A percentile compares a stretch with the other conserved stretches of the same genome.
Evolutionary conservation across 2,113 vertebrate species (phyloP).

Genomic region (Neoarius graeffei): DNA sequence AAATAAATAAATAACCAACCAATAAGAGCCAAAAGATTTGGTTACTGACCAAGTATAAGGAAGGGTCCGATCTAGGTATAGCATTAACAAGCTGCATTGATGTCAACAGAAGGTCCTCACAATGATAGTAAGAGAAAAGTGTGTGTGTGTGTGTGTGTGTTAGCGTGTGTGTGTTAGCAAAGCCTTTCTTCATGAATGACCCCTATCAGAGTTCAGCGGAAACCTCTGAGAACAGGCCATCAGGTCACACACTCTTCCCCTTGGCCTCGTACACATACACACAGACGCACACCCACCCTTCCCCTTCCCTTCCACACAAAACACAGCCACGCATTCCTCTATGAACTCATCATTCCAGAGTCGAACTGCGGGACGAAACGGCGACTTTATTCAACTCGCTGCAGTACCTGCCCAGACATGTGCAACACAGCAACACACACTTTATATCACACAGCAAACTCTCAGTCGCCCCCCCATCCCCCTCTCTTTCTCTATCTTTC

Average conservation of each 20-base stretch:
- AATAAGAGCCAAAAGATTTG: too few species aligned
- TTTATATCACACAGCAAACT: slow-evolving; percentile 54
- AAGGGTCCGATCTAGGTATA: too few species aligned
- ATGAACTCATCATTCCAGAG: slow-evolving; percentile 64
- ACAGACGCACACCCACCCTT: slow-evolving; percentile 47
- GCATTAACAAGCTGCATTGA: too few species aligned
- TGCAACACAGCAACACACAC: slow-evolving; percentile 19
- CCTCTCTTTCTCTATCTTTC: slow-evolving; percentile 27
- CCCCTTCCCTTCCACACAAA: slow-evolving; percentile 39
- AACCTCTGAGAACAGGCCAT: slow-evolving; percentile 61
- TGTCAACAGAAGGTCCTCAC: too few species aligned
- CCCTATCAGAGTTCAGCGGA: slow-evolving; percentile 67
- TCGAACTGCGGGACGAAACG: slow-evolving; percentile 31
- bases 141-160: slow-evolving; percentile 63
- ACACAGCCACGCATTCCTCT: slow-evolving; percentile 43
- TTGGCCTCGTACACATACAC: slow-evolving; percentile 53
- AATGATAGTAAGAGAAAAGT: not conserved
- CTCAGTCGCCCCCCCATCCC: not conserved
- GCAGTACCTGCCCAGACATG: slow-evolving; percentile 53
- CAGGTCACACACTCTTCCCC: slow-evolving; percentile 65
- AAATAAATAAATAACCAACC: too few species aligned
- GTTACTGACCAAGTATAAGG: too few species aligned
- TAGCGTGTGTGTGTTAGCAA: slow-evolving; percentile 61
- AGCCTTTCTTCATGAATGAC: slow-evolving; percentile 67
- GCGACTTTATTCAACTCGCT: slow-evolving; percentile 43